Evolutionary conservation across 2,888 invertebrate genomes (phyloP), one percentile per base, ranked within the genome.

Genomic region (Agriopis marginaria): DNA sequence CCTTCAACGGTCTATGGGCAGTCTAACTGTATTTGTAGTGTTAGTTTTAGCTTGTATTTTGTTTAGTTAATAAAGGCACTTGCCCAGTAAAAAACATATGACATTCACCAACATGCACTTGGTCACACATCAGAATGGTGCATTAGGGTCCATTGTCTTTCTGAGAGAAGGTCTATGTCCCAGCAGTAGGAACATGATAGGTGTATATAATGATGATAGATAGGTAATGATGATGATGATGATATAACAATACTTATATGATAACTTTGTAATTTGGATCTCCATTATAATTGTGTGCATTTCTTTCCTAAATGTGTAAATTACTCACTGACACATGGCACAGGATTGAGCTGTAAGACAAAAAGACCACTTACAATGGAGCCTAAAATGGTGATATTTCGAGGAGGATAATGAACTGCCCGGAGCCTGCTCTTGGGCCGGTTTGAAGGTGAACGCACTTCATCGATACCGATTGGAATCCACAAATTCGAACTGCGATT

Each of bases 401-500:
- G 72, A 78, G 61, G 89, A 88, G 93, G 91, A 93, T 92, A 90
- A 86, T 91, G 93, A 93, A 92, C 93, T 82, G 78, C 87, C 87
- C 76, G 84, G 79, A 82, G 84, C 83, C 82, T 79, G 87, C 83
- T 66, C 63, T 84, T 84, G 83, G 89, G 86, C 93, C 93, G 92
- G 93, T 94, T 92, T 88, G 81, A 87, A 90, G 94, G 92, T 93
- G 87, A 93, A 92, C 82, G 92, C 79, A 89, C 93, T 85, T 86
- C 65, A 86, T 84, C 81, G 78, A 81, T 80, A 77, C 81, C 75
- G 82, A 90, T 88, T 86, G 88, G 89, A 87, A 92, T 93, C 89
- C 88, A 86, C 86, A 84, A 88, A 89, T 87, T 89, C 81, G 81
- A 81, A 82, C 79, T 77, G 75, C 78, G 81, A 83, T 86, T 85